Evolutionary conservation across 2,888 invertebrate species (phyloP).

Genomic region (Pegoplata infirma): DNA sequence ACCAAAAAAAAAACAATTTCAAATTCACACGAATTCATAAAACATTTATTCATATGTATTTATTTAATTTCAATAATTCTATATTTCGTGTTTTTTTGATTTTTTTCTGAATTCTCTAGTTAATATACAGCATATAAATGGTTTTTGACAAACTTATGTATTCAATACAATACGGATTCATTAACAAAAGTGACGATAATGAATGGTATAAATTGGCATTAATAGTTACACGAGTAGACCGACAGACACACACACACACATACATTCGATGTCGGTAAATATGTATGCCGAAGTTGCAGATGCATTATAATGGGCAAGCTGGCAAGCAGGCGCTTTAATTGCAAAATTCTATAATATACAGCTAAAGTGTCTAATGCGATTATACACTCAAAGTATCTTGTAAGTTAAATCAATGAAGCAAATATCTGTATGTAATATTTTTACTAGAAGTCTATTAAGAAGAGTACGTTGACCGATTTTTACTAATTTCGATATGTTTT

Average conservation of each 20-base stretch:
- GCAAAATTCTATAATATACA: constrained; percentile 35
- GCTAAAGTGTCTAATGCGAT: constrained; percentile 42
- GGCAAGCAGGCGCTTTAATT: constrained; percentile 39
- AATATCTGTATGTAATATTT: too few relatives aligned
- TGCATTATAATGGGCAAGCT: constrained; percentile 20
- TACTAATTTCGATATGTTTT: too few relatives aligned
- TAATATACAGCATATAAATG: constrained; percentile 44
- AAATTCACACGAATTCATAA: constrained; percentile 27
- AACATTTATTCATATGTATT: neutral
- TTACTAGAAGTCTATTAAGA: too few relatives aligned
- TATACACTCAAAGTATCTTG: constrained; percentile 48
- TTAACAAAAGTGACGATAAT: constrained; percentile 61
- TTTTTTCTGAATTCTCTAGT: constrained; percentile 39
- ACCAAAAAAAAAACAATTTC: neutral
- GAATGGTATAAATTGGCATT: constrained; percentile 54
- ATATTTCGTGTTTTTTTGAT: constrained; percentile 5
- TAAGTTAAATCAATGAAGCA: too few relatives aligned
- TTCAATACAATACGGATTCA: constrained; percentile 37
- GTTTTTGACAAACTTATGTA: constrained; percentile 41
- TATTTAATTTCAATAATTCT: neutral
- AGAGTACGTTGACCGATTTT: too few relatives aligned
- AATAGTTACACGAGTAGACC: constrained; percentile 22
- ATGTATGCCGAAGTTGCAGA: constrained; percentile 12
- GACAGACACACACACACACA: neutral
- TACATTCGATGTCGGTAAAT: constrained; percentile 3